phyloP scores from a whole-genome alignment of 30 jellyfish, hydroid and myxozoan genomes.

The Nemopilema nomurai region DNA sequence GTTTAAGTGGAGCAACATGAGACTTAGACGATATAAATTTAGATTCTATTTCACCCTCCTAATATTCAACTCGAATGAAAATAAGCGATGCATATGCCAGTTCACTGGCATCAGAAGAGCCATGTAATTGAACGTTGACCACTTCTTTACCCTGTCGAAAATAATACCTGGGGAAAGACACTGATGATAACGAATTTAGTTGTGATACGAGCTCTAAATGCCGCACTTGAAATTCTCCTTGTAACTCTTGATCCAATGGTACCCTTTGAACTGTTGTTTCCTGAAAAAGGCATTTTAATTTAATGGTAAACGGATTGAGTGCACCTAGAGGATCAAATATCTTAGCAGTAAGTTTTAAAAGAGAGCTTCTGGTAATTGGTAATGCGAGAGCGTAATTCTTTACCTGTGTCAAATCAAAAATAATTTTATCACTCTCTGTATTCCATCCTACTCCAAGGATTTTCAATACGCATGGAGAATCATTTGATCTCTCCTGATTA shows the following conservation, averaged over 20 bases:
- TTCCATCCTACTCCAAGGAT: not conserved
- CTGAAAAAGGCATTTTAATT: not conserved
- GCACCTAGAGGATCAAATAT: not conserved
- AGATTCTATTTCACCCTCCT: constrained; percentile 9
- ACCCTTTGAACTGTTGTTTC: not conserved
- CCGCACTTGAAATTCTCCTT: not conserved
- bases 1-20: constrained; percentile 26
- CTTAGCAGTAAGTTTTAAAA: not conserved
- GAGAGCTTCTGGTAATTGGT: not conserved
- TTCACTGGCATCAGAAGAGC: constrained; percentile 48
- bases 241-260: constrained; percentile 12
- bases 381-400: not conserved
- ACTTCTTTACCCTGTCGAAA: constrained; percentile 15
- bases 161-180: constrained; percentile 40
- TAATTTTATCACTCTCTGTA: not conserved
- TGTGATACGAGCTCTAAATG: constrained; percentile 11
- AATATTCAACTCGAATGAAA: constrained; percentile 8
- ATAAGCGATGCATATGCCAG: constrained; percentile 44
- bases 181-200: not conserved
- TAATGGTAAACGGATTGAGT: not conserved
- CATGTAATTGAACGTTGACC: constrained; percentile 20
- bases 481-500: too few species aligned
- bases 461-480: not conserved
- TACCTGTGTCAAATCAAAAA: not conserved
- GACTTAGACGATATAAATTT: constrained; percentile 43